Evolutionary conservation across 2,888 invertebrate genomes (phyloP).

Genomic region (Autographa gamma): DNA sequence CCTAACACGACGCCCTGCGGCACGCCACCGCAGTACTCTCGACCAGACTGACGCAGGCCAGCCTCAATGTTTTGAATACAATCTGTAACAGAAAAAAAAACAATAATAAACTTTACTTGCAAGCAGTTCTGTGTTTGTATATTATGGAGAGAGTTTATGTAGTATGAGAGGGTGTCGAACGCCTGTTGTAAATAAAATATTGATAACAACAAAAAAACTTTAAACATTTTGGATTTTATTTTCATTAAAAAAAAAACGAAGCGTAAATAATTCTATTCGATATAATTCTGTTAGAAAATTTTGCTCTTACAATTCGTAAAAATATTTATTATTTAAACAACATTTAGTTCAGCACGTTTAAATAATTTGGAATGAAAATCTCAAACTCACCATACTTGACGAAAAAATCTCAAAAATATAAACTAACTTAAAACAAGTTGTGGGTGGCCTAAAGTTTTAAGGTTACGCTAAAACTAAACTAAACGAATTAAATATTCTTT

Average conservation of each 20-base stretch:
- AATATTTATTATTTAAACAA: no score
- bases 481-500: background rate
- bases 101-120: constrained; percentile 83
- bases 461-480: background rate
- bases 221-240: no score
- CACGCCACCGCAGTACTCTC: constrained; percentile 74
- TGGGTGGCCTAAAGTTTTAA: background rate
- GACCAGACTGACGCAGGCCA: constrained; percentile 76
- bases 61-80: constrained; percentile 86
- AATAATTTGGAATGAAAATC: background rate
- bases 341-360: no score
- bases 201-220: background rate
- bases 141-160: constrained; percentile 57
- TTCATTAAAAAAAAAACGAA: no score
- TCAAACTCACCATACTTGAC: background rate
- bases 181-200: constrained; percentile 45
- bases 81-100: constrained; percentile 87
- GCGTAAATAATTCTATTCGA: no score
- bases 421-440: background rate
- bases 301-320: no score
- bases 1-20: constrained; percentile 75
- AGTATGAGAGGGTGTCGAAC: constrained; percentile 59
- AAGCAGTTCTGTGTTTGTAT: constrained; percentile 67
- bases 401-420: background rate
- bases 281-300: no score